Evolutionary conservation across 2,888 invertebrate species (phyloP).

Genomic region (Myopa testacea): DNA sequence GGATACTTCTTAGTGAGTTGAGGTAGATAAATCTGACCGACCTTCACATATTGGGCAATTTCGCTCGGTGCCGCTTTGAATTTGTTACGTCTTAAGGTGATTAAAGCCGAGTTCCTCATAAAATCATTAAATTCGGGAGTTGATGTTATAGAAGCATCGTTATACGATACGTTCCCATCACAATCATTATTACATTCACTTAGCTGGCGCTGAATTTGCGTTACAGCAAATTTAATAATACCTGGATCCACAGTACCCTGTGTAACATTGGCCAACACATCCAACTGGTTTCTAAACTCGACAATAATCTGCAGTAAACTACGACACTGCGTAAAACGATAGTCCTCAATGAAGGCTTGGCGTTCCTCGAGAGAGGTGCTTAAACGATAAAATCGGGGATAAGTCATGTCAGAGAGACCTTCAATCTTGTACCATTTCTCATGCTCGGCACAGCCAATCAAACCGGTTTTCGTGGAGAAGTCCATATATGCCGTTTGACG

Average conservation of each 20-base stretch:
- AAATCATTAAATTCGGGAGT: neutral
- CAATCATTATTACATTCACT: neutral
- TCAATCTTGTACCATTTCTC: conserved; percentile 58
- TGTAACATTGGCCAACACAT: neutral
- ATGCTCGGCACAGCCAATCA: conserved; percentile 62
- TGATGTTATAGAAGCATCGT: conserved; percentile 33
- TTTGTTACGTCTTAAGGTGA: neutral
- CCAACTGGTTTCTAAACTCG: neutral
- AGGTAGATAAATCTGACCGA: neutral
- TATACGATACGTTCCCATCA: conserved; percentile 47
- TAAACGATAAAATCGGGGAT: conserved; percentile 73
- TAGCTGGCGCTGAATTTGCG: neutral
- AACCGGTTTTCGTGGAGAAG: conserved; percentile 70
- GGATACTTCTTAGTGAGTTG: neutral
- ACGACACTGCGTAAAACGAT: neutral
- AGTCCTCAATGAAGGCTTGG: conserved; percentile 50
- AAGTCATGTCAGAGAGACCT: conserved; percentile 69
- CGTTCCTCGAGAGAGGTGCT: conserved; percentile 56
- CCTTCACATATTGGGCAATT: neutral
- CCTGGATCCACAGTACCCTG: neutral
- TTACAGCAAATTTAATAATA: conserved; percentile 6
- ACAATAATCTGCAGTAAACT: neutral
- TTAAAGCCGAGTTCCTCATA: neutral
- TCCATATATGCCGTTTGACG: conserved; percentile 57
- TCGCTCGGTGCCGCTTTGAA: neutral